A percentile compares a stretch with the other conserved stretches of the same genome.
Conservation (phyloP, 2,888 invertebrate species). For the Cerastis rubricosa region DNA sequence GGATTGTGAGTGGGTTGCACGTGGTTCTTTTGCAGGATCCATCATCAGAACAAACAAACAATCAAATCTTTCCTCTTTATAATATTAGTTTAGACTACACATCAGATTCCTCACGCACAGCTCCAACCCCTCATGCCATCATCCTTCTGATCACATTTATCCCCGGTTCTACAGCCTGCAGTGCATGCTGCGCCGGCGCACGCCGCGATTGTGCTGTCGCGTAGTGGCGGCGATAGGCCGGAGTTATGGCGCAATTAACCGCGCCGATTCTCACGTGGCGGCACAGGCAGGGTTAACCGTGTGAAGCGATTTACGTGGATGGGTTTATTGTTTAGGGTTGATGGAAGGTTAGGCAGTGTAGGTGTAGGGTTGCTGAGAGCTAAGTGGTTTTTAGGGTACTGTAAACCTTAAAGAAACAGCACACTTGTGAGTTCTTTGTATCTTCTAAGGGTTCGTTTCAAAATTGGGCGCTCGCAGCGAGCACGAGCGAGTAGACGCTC, state of each 20-base stretch:
- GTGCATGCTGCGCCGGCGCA: constrained; percentile 59
- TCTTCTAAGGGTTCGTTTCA: neutral
- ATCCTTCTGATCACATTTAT: constrained; percentile 45
- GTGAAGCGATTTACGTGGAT: constrained; percentile 62
- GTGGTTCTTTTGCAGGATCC: neutral
- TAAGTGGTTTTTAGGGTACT: neutral
- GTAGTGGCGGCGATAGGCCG: constrained; percentile 58
- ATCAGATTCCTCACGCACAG: constrained; percentile 1
- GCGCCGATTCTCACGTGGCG: constrained; percentile 52
- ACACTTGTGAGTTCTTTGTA: neutral
- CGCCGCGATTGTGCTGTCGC: constrained; percentile 78
- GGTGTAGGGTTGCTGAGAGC: constrained; percentile 12
- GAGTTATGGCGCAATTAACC: constrained; percentile 74
- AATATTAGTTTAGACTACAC: no score
- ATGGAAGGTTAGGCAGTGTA: constrained; percentile 30
- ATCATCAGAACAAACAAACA: no score
- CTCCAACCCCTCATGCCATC: neutral
- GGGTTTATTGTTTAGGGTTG: constrained; percentile 52
- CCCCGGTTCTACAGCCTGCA: neutral
- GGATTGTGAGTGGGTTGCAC: neutral
- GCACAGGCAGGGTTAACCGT: constrained; percentile 42
- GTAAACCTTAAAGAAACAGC: neutral
- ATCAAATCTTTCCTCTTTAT: no score
- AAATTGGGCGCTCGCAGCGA: no score
- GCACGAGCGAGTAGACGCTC: no score